Evolutionary conservation across 2,113 vertebrate species (phyloP).

Genomic region (Scophthalmus maximus): DNA sequence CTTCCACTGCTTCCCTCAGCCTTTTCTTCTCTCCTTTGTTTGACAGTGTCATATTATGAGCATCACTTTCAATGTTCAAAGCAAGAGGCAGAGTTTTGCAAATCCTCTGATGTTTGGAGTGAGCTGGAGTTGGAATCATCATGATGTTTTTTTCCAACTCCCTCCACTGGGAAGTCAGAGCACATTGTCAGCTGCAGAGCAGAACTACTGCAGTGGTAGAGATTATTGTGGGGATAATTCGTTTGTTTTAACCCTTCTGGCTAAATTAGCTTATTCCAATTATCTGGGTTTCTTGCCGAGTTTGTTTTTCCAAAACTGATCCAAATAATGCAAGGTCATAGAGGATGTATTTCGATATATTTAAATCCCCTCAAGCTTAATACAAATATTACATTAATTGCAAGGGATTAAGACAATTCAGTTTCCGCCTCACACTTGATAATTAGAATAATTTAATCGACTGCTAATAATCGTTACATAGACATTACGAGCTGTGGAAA

Average conservation of each 20-base stretch:
- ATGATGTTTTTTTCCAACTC: background rate
- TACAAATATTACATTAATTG: background rate
- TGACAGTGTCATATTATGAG: background rate
- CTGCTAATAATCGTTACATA: conserved; percentile 33
- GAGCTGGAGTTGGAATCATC: background rate
- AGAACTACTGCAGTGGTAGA: background rate
- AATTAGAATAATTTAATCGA: conserved; percentile 31
- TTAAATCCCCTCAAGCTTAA: conserved; percentile 7
- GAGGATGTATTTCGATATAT: conserved; percentile 1
- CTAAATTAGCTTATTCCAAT: background rate
- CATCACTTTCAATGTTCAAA: background rate
- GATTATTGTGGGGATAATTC: background rate
- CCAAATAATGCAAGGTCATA: background rate
- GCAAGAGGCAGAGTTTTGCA: background rate
- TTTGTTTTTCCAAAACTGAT: background rate
- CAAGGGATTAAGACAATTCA: conserved; percentile 11
- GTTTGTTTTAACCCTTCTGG: background rate
- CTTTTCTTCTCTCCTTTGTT: background rate
- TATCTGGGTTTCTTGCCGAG: no score
- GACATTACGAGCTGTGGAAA: conserved; percentile 14
- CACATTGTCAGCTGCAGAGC: background rate
- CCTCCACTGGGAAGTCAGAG: background rate
- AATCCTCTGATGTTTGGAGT: background rate
- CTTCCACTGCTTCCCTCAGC: background rate
- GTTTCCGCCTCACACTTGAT: conserved; percentile 17